Evolutionary conservation across 2,113 vertebrate species (phyloP).

Genomic region (Eupsittula cactorum): DNA sequence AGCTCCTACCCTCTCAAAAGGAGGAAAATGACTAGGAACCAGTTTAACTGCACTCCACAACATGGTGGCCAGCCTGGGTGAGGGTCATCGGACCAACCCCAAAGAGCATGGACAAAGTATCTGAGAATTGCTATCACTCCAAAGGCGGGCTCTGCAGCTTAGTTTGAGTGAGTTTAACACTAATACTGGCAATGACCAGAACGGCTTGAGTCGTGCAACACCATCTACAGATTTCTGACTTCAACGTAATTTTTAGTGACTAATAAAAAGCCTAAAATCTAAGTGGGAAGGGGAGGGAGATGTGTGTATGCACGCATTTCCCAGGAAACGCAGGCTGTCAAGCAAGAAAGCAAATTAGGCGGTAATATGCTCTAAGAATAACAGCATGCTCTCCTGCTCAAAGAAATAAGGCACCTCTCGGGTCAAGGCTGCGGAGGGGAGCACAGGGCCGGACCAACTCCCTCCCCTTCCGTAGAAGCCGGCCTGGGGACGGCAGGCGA

Average conservation of each 20-base stretch:
- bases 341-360: not conserved
- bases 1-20: not conserved
- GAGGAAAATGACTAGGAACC: not conserved
- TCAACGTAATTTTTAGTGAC: not conserved
- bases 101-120: accelerated
- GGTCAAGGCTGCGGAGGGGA: not conserved
- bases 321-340: not conserved
- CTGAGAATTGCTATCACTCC: not conserved
- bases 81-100: too few species aligned
- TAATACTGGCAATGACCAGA: not conserved
- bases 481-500: not conserved
- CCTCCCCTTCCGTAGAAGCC: not conserved
- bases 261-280: not conserved
- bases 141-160: not conserved
- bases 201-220: not conserved
- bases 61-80: not conserved
- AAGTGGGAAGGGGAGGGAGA: not conserved
- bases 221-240: not conserved
- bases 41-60: not conserved
- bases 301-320: accelerated
- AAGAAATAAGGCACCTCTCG: not conserved
- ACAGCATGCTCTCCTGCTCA: not conserved
- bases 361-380: not conserved
- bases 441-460: not conserved
- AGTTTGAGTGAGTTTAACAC: too few species aligned